Evolutionary conservation across 2,113 vertebrate species (phyloP), one percentile per base, ranked within the genome.

Genomic region (Odontesthes bonariensis): DNA sequence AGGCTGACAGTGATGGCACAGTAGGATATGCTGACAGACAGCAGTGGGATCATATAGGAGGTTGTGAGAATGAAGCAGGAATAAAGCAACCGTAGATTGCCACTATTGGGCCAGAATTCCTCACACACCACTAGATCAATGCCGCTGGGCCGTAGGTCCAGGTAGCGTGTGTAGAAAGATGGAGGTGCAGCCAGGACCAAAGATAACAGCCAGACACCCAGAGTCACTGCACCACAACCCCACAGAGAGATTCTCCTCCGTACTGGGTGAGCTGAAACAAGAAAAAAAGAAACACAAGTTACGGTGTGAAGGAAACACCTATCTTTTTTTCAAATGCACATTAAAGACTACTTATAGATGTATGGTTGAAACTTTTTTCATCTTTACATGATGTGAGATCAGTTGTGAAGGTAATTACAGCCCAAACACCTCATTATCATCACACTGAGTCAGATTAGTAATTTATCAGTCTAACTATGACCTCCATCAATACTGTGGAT

Each of bases 1-100:
- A 95, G 87, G 79, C 92, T 93, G 23, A 93, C 61, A 1, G 88
- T 93, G 56, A 95, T 95, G 81, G 92, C 94, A 19, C 93, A 95
- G 90, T 95, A 95, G 17, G 94, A 95, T 31, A 94, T 6, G 52
- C 92, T 94, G 75, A 95, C 93, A 0, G 95, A 94, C 66, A 93
- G 62, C 77, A 95, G 89, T 0, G 95, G 95, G 75, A 95, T 91
- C 94, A 95, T 94, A 64, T 95, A 95, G 13, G 93, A 93, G 3
- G 92, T 77, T 52, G 90, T 78, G 19, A 95, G 89, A 63, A 94
- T 92, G 73, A 94, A 91, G 81, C 93, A 95, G 57, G 94, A 95
- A 73, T 95, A 95, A 16, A 93, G 75, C 60, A 95, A 69, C 8
- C 93, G 84, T 55, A 94, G 87, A 1, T 85, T 85, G 56, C 91